Evolutionary conservation across 2,888 invertebrate genomes (phyloP).

Genomic region (Philopedon plagiatum): DNA sequence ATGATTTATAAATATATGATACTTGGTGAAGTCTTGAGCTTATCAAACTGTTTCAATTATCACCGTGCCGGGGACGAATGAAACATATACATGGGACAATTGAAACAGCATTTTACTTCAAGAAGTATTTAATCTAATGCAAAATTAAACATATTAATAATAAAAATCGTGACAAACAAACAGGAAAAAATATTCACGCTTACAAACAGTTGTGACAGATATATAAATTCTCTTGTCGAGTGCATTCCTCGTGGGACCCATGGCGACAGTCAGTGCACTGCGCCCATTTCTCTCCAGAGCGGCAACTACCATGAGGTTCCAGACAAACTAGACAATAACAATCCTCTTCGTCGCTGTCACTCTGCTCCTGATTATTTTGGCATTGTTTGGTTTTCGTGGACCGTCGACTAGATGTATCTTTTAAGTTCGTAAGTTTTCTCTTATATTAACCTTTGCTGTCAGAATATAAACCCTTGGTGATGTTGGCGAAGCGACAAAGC

Average conservation of each 20-base stretch:
- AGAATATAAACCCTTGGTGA: too few species aligned
- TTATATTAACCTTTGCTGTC: background rate
- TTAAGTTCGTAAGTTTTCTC: background rate
- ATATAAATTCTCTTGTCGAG: constrained; percentile 12
- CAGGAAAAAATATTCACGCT: background rate
- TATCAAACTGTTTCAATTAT: background rate
- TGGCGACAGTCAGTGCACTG: constrained; percentile 46
- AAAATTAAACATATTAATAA: background rate
- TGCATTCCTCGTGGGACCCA: constrained; percentile 49
- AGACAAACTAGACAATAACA: background rate
- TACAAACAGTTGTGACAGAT: background rate
- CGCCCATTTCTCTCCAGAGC: constrained; percentile 42
- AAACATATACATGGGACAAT: background rate
- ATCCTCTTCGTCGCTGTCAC: background rate
- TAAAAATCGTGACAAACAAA: background rate
- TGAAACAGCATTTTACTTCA: background rate
- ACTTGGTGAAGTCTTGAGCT: background rate
- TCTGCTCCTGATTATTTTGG: background rate
- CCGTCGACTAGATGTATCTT: background rate
- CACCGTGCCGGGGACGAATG: background rate
- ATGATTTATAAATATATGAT: background rate
- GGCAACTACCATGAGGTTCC: constrained; percentile 14
- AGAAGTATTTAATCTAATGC: background rate
- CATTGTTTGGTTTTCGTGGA: background rate
- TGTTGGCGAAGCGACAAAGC: too few species aligned